Base-by-base conservation (phyloP, 2,888 invertebrate genomes). In the Ceriagrion tenellum region DNA sequence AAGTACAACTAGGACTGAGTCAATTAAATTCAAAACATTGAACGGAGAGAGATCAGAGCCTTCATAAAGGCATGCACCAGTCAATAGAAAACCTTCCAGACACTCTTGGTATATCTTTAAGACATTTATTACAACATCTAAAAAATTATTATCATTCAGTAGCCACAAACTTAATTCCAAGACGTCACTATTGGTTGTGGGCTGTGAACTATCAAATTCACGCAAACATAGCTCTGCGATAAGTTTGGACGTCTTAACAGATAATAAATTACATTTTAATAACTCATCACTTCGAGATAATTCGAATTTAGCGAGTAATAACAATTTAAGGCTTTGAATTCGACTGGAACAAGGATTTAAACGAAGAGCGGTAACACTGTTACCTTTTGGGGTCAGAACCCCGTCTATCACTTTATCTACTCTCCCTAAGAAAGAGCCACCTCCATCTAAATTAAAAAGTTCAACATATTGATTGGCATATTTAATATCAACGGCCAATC, bases 21-120 rank as follows among this genome's bases (percentile, higher is more conserved):
- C 93, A n/a, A 93, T 16, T 69, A 93, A 55, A 74, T 93, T 93
- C 30, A 93, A 74, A 26, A 93, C 26, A 23, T 47, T 26, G n/a
- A 69, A 69, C 1, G 93, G 47, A 47, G 93, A 47, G n/a, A 93
- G 13, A 23, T 47, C 93, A 13, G n/a, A 26, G 16, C 47, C 47
- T 47, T 93, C 55, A n/a, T 69, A 69, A 47, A 1, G 35, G n/a
- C 93, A 93, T 47, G 18, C 18, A 0, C 93, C 93, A 0, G 47
- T 47, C 13, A 6, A 18, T 69, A 93, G 26, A 18, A 69, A 93
- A 69, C 13, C 35, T 16, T 18, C 59, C 10, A 93, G 69, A 55
- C 63, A 93, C 69, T 30, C n/a, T 20, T 93, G 40, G 69, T 40
- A 63, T 4, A 69, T 13, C 74, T 93, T 40, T 16, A 93, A n/a